A percentile compares a stretch with the other conserved stretches of the same genome.
These are phyloP conservation scores for human (Homo sapiens) DNA, from an alignment of 2,113 vertebrate genomes.

Conservation along the genomic window DNA sequence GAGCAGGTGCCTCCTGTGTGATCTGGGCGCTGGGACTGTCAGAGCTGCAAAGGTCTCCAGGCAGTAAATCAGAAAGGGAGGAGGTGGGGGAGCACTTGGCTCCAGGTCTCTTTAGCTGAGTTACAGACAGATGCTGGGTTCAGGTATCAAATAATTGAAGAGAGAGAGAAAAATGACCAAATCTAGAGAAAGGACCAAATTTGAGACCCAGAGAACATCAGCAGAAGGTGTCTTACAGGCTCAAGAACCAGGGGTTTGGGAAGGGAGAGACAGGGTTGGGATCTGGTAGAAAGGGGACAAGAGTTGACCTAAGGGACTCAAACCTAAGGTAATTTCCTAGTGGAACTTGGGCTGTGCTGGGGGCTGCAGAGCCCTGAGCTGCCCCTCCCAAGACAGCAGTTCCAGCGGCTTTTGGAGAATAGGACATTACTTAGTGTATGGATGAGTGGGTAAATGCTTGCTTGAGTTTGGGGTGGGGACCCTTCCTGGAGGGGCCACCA, in stretches of 20 bases:
- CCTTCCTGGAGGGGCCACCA: background rate
- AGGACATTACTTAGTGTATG: background rate
- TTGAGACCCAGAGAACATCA: background rate
- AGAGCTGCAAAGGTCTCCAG: background rate
- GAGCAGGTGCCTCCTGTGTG: too few relatives aligned
- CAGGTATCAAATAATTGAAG: background rate
- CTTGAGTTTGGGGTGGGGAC: background rate
- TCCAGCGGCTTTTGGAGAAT: background rate
- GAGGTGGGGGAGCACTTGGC: rapidly evolving
- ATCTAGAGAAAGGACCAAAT: background rate
- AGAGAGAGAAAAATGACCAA: background rate
- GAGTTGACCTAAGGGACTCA: background rate
- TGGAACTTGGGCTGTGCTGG: too few relatives aligned
- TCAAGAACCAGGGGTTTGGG: background rate
- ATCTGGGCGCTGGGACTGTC: too few relatives aligned
- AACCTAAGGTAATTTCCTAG: background rate
- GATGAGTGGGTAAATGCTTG: background rate
- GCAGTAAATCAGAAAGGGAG: background rate
- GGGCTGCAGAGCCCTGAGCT: background rate
- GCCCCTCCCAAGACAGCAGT: background rate
- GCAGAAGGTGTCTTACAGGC: too few relatives aligned
- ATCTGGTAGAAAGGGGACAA: too few relatives aligned
- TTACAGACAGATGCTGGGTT: background rate
- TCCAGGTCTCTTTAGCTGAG: background rate
- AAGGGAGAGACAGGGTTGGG: too few relatives aligned